Conservation (phyloP, 2,888 invertebrate genomes). For the Noctua janthe region DNA sequence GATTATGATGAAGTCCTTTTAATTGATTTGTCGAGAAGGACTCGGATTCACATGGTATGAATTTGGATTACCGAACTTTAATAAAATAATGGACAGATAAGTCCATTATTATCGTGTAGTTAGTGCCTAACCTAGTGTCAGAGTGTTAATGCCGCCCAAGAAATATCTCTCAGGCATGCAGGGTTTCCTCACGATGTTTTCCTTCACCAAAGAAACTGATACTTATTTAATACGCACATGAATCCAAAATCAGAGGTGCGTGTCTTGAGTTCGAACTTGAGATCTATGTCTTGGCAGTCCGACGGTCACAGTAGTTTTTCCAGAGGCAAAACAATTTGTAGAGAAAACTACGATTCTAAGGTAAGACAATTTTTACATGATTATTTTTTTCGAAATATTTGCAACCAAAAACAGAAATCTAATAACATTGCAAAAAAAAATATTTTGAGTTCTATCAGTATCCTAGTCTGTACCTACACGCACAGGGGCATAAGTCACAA, state of each 20-base stretch:
- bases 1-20: not conserved
- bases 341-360: not conserved
- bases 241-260: too few species aligned
- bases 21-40: conserved; percentile 13
- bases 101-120: too few species aligned
- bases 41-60: not conserved
- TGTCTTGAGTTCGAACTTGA: too few species aligned
- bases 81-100: not conserved
- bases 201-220: too few species aligned
- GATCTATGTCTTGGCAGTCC: too few species aligned
- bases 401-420: not conserved
- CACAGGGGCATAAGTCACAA: conserved; percentile 58
- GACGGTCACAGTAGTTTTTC: too few species aligned
- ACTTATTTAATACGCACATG: too few species aligned
- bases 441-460: not conserved
- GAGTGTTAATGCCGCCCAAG: too few species aligned
- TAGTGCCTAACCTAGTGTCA: too few species aligned
- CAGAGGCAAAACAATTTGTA: not conserved
- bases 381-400: not conserved
- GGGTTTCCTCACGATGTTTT: too few species aligned
- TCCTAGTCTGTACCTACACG: conserved; percentile 49
- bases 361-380: too few species aligned
- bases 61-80: not conserved
- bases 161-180: too few species aligned
- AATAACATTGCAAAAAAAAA: not conserved